Evolutionary conservation across 2,113 vertebrate genomes (phyloP).

Genomic region (Nesogale talazaci): DNA sequence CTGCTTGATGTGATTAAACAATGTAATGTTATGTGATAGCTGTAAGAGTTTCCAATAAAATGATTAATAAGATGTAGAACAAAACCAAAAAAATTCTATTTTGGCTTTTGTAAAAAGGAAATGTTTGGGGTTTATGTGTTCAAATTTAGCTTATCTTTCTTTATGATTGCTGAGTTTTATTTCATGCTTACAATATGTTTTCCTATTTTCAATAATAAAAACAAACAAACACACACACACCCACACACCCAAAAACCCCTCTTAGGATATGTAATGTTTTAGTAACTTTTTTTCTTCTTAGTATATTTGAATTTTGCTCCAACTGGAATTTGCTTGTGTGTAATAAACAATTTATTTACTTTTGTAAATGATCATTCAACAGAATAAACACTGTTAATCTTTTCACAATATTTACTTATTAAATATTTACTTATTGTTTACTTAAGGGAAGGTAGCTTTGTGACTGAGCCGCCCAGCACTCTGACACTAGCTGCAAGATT

Average conservation of each 20-base stretch:
- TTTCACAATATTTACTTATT: slow-evolving; percentile 48
- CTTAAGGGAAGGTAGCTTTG: background rate
- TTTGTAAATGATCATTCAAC: background rate
- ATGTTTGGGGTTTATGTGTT: background rate
- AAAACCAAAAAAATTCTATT: background rate
- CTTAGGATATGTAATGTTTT: background rate
- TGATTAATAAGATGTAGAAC: too few relatives aligned
- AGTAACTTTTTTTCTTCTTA: slow-evolving; percentile 2
- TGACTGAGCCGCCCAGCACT: background rate
- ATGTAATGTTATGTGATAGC: too few relatives aligned
- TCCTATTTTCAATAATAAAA: slow-evolving; percentile 14
- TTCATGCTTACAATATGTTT: background rate
- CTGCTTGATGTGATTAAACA: too few relatives aligned
- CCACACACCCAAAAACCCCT: too few relatives aligned
- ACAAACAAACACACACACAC: background rate
- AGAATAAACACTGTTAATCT: background rate
- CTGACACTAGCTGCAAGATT: background rate
- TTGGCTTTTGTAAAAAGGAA: slow-evolving; percentile 18
- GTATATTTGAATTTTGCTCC: background rate
- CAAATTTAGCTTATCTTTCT: slow-evolving; percentile 19
- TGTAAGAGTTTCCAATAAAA: too few relatives aligned
- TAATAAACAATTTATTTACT: slow-evolving; percentile 4
- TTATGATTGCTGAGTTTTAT: background rate
- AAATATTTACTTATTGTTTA: slow-evolving; percentile 34
- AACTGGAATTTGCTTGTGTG: slow-evolving; percentile 20